A percentile compares a stretch with the other conserved stretches of the same genome.
These are phyloP conservation scores for Drosophila quinaria DNA, from an alignment of 2,888 invertebrate genomes.

Conservation along the genomic window DNA sequence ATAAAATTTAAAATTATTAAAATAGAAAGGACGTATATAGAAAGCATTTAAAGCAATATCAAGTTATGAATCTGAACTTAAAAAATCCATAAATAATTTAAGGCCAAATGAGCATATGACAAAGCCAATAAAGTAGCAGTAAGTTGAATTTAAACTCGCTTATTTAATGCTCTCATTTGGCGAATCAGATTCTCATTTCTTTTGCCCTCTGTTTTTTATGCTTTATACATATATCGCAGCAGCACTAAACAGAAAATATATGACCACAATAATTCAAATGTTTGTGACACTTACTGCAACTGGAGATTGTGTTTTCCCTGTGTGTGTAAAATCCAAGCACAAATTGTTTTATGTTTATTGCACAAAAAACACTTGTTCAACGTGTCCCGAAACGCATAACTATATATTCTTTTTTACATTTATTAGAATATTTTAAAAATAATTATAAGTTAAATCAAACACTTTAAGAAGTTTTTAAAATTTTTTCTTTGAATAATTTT, in stretches of 20 bases:
- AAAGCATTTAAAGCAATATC: neutral
- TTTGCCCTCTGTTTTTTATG: constrained; percentile 1
- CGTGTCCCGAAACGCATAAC: neutral
- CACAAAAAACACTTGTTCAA: neutral
- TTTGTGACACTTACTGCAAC: constrained; percentile 51
- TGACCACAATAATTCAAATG: constrained; percentile 38
- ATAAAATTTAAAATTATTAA: neutral
- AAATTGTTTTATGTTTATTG: constrained; percentile 21
- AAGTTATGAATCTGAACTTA: no score
- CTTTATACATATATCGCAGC: neutral
- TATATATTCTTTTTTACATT: neutral
- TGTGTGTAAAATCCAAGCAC: neutral
- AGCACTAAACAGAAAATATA: constrained; percentile 35
- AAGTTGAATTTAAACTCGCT: constrained; percentile 2
- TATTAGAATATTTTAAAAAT: neutral
- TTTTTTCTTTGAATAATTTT: neutral
- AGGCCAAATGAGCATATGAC: neutral
- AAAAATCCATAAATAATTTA: neutral
- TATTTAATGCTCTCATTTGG: constrained; percentile 6
- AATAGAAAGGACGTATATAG: neutral
- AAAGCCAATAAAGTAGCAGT: neutral
- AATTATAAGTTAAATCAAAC: neutral
- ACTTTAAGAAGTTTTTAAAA: neutral
- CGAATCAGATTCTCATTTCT: constrained; percentile 13
- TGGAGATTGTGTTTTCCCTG: constrained; percentile 6